Conservation (phyloP, 2,888 invertebrate species). For the Camptogramma bilineatum region DNA sequence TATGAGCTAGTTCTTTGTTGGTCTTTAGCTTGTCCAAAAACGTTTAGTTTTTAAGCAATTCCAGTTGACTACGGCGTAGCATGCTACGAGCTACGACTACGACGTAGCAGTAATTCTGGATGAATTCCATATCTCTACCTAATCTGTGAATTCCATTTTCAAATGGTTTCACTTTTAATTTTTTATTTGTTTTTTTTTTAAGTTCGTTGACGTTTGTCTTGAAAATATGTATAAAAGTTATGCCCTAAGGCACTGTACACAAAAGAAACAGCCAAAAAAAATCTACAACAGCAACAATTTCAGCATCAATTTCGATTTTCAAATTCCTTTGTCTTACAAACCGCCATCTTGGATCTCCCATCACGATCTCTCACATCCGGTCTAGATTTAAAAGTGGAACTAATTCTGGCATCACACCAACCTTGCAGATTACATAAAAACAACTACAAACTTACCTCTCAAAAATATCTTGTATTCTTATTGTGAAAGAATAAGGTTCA, state of each 20-base stretch:
- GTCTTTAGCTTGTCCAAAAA: neutral
- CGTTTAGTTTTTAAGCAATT: neutral
- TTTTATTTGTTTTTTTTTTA: too few species aligned
- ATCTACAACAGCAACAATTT: neutral
- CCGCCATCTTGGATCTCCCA: conserved; percentile 44
- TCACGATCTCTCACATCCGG: conserved; percentile 56
- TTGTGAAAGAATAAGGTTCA: conserved; percentile 16
- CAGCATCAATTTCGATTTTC: conserved; percentile 1
- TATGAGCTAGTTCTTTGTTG: too few species aligned
- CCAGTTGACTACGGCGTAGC: neutral
- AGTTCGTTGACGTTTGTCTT: too few species aligned
- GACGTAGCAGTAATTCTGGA: neutral
- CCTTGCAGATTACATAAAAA: conserved; percentile 41
- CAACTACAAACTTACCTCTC: neutral
- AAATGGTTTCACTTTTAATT: too few species aligned
- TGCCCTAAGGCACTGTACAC: too few species aligned
- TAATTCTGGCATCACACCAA: conserved; percentile 56
- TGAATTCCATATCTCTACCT: too few species aligned
- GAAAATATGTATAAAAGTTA: too few species aligned
- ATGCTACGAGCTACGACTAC: neutral
- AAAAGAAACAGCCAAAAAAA: too few species aligned
- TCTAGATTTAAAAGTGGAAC: conserved; percentile 71
- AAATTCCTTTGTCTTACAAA: conserved; percentile 37
- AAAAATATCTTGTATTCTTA: neutral
- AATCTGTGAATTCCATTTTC: too few species aligned